These are phyloP conservation scores for Polymixis flavicincta DNA, from an alignment of 2,888 invertebrate species.

Conservation along the genomic window DNA sequence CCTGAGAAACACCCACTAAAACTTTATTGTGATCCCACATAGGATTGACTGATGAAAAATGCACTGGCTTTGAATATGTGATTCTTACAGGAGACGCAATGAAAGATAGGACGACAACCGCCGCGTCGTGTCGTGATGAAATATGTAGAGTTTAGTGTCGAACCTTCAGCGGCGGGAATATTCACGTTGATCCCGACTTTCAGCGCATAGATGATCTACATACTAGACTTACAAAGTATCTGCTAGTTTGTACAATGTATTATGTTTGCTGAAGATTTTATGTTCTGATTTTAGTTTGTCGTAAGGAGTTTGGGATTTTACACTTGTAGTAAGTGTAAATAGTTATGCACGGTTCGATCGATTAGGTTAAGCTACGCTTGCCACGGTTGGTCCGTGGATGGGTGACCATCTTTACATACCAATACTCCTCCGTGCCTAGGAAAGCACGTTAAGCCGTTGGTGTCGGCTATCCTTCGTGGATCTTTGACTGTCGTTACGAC, in stretches of 20 bases:
- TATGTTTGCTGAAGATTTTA: constrained; percentile 35
- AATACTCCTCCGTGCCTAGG: too few relatives aligned
- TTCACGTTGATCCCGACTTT: constrained; percentile 52
- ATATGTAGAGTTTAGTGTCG: constrained; percentile 76
- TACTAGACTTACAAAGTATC: constrained; percentile 40
- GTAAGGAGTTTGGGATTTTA: constrained; percentile 17
- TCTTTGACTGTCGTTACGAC: too few relatives aligned
- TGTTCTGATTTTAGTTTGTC: constrained; percentile 32
- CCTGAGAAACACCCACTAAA: constrained; percentile 63
- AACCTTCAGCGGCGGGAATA: constrained; percentile 65
- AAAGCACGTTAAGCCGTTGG: too few relatives aligned
- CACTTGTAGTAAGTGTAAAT: constrained; percentile 31
- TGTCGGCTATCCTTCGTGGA: too few relatives aligned
- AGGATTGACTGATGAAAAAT: constrained; percentile 86
- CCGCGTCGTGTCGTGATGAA: constrained; percentile 67
- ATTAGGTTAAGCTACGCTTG: too few relatives aligned
- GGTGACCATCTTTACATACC: too few relatives aligned
- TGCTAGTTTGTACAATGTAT: constrained; percentile 32
- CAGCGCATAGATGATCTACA: constrained; percentile 55
- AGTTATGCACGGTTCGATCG: too few relatives aligned
- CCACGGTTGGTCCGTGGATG: too few relatives aligned
- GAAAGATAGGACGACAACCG: constrained; percentile 75
- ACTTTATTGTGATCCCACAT: constrained; percentile 71
- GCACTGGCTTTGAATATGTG: constrained; percentile 80
- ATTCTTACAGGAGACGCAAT: constrained; percentile 75